These are phyloP conservation scores for Aspidiotus destructor DNA, from an alignment of 2,888 invertebrate species.

Conservation along the genomic window DNA sequence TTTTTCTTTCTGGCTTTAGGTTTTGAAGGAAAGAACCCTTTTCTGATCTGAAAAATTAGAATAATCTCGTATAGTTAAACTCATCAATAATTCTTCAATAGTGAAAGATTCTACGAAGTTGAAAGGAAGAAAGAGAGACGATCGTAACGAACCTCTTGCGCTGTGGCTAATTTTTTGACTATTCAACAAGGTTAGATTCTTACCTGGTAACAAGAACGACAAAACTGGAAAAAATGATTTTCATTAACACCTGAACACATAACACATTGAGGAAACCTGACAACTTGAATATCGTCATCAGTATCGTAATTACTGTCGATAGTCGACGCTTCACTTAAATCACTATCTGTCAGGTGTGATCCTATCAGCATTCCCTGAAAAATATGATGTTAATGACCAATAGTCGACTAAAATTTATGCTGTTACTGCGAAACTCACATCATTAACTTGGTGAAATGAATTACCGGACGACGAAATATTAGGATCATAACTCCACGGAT, in stretches of 20 bases:
- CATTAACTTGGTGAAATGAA: background rate
- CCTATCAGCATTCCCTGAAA: background rate
- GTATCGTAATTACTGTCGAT: background rate
- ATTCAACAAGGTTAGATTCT: background rate
- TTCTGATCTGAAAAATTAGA: background rate
- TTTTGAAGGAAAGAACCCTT: slow-evolving; percentile 1
- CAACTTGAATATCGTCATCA: background rate
- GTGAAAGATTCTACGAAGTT: background rate
- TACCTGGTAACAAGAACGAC: slow-evolving; percentile 24
- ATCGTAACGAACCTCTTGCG: background rate
- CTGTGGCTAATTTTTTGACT: background rate
- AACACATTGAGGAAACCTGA: slow-evolving; percentile 7
- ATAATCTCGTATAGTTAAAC: background rate
- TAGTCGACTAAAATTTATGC: background rate
- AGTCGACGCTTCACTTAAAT: background rate
- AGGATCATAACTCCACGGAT: slow-evolving; percentile 10
- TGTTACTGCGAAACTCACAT: background rate
- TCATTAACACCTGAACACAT: slow-evolving; percentile 9
- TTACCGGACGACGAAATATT: slow-evolving; percentile 11
- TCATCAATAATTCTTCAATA: background rate
- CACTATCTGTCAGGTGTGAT: background rate
- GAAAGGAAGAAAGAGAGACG: too few species aligned
- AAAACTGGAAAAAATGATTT: slow-evolving; percentile 20
- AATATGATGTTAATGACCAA: background rate
- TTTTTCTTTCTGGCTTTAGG: background rate